These are phyloP conservation scores for Drosophila micromelanica DNA, from an alignment of 1,140 invertebrate species.

Conservation along the genomic window DNA sequence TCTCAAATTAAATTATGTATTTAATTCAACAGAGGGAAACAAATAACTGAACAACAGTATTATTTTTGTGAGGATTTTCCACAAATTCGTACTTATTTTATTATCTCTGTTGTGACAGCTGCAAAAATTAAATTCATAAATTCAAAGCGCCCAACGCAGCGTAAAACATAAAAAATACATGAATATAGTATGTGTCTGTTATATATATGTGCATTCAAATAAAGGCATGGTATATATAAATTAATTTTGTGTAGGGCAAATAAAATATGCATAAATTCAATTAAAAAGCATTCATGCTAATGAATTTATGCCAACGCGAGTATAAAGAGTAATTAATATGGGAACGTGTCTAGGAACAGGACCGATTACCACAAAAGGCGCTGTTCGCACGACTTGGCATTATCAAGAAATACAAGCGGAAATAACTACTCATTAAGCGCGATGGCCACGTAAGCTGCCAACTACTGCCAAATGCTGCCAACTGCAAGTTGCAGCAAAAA, in stretches of 20 bases:
- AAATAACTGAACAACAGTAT: slow-evolving; percentile 4
- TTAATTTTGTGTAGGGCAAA: slow-evolving; percentile 21
- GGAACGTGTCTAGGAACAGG: slow-evolving; percentile 54
- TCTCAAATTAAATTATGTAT: slow-evolving; percentile 68
- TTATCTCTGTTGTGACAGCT: slow-evolving; percentile 68
- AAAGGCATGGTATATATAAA: slow-evolving; percentile 13
- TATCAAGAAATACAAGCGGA: slow-evolving; percentile 79
- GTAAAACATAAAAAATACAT: neutral
- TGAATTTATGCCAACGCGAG: slow-evolving; percentile 52
- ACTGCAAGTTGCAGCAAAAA: slow-evolving; percentile 59
- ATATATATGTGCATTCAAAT: slow-evolving; percentile 17
- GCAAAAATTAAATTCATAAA: slow-evolving; percentile 60
- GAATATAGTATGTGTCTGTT: slow-evolving; percentile 4
- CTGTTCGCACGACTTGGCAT: slow-evolving; percentile 64
- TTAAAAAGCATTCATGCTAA: slow-evolving; percentile 64
- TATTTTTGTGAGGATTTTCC: slow-evolving; percentile 22
- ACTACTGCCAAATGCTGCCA: slow-evolving; percentile 48
- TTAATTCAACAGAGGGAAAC: slow-evolving; percentile 36
- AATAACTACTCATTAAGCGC: slow-evolving; percentile 81
- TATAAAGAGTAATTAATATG: slow-evolving; percentile 69
- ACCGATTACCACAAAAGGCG: slow-evolving; percentile 52
- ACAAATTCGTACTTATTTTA: slow-evolving; percentile 31
- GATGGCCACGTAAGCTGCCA: slow-evolving; percentile 74
- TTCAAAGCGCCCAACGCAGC: slow-evolving; percentile 19
- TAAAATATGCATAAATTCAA: slow-evolving; percentile 71